A percentile compares a stretch with the other conserved stretches of the same genome.
Conservation (phyloP, 2,797 vertebrate genomes). For the Acrossocheilus fasciatus region DNA sequence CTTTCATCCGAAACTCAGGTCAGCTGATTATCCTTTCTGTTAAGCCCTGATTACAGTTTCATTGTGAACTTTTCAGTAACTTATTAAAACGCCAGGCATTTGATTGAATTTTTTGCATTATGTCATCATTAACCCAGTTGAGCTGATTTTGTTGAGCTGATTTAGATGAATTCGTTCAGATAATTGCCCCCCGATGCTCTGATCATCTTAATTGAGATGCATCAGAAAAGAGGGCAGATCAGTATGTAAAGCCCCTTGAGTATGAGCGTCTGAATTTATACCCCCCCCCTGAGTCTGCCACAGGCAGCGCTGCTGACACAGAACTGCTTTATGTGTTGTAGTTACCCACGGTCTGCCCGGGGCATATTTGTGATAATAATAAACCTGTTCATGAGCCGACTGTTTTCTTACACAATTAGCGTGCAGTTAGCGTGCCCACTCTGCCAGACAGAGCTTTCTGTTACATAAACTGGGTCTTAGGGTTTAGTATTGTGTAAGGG, state of each 20-base stretch:
- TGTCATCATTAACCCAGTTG: slow-evolving; percentile 41
- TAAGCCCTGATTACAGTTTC: neutral
- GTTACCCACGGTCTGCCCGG: slow-evolving; percentile 72
- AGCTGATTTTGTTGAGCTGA: slow-evolving; percentile 38
- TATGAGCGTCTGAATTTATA: slow-evolving; percentile 54
- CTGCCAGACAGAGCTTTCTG: slow-evolving; percentile 74
- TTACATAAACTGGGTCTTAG: slow-evolving; percentile 78
- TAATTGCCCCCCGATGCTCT: slow-evolving; percentile 53
- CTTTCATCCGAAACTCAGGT: neutral
- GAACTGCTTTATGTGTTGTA: slow-evolving; percentile 74
- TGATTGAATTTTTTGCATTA: slow-evolving; percentile 12
- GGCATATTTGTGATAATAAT: slow-evolving; percentile 79
- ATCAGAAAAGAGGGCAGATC: slow-evolving; percentile 58
- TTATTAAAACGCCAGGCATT: slow-evolving; percentile 21
- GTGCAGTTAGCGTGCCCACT: slow-evolving; percentile 79
- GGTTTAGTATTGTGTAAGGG: slow-evolving; percentile 62
- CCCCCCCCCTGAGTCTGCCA: slow-evolving; percentile 57
- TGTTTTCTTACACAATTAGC: slow-evolving; percentile 81
- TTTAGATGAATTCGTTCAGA: slow-evolving; percentile 34
- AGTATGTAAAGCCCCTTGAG: slow-evolving; percentile 55
- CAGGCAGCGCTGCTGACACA: slow-evolving; percentile 57
- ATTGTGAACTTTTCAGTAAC: slow-evolving; percentile 13
- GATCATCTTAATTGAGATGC: slow-evolving; percentile 62
- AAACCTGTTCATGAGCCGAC: slow-evolving; percentile 81
- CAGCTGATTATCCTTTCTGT: neutral